phyloP scores from a whole-genome alignment of 2,113 vertebrate genomes.

The Petroica traversi region DNA sequence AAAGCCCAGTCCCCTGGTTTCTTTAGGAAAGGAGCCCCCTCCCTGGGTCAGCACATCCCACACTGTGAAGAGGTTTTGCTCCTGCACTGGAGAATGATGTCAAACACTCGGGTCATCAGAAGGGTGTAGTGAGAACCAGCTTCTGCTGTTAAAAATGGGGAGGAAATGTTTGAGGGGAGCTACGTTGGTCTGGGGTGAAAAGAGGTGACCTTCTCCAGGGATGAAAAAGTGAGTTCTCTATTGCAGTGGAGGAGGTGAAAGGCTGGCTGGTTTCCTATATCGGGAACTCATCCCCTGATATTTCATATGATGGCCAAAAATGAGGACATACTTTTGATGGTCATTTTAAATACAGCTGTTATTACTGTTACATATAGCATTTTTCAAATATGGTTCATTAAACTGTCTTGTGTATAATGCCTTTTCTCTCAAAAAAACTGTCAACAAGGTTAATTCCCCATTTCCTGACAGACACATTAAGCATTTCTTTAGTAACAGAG shows the following conservation, averaged over 20 bases:
- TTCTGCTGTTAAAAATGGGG: neutral
- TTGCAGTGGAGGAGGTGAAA: neutral
- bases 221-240: neutral
- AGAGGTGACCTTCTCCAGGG: neutral
- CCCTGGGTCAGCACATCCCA: neutral
- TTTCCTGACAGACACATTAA: neutral
- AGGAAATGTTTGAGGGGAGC: neutral
- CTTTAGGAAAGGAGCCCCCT: neutral
- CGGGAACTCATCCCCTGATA: neutral
- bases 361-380: neutral
- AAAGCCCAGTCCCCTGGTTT: neutral
- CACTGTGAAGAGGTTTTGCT: accelerated
- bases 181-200: neutral
- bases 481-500: neutral
- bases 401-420: neutral
- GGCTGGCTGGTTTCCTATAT: neutral
- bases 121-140: neutral
- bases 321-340: neutral
- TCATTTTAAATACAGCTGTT: neutral
- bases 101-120: accelerated
- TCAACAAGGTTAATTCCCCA: neutral
- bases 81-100: accelerated
- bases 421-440: neutral
- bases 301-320: neutral
- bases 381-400: neutral